Base-by-base conservation (phyloP, 2,888 invertebrate species). In the Leptarthrus brevirostris region DNA sequence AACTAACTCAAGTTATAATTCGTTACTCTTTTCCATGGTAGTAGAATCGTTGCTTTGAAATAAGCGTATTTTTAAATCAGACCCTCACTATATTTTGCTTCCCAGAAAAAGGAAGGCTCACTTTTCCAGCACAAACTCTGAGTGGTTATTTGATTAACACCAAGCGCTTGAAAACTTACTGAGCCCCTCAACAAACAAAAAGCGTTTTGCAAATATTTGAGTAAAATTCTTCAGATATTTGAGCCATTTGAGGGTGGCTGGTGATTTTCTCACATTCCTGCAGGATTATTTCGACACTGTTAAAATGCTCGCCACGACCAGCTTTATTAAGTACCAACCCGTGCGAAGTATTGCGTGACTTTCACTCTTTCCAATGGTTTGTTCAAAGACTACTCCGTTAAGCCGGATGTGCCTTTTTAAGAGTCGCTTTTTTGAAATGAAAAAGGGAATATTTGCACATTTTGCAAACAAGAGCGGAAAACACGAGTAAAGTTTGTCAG, bases 121-220 rank as follows among this genome's bases (percentile, higher is more conserved):
- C 36, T 10, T 12, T 3, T 26, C 8, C 18, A 16, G 34, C 20
- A 34, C 36, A 0, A 40, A 36, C 10, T 18, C 30, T 12, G n/a
- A 12, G 3, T 40, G 58, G 36, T 58, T 58, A 58, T 58, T 58
- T 58, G 58, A 58, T 58, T 58, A 58, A 58, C 58, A 58, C 58
- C 58, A 34, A 12, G 34, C 36, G 18, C 36, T 34, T 36, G 36
- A 16, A 34, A 58, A 58, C 36, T 58, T 58, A 36, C n/a, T 34
- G 24, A 16, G 34, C 36, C 58, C 36, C 36, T 34, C 58, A 58
- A 36, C 36, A 58, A 20, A 36, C 58, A 36, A n/a, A n/a, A 16
- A 58, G 34, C 36, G 58, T 36, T 58, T 20, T 58, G 58, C 20
- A 58, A 58, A 58, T 58, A 58, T 58, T 58, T 58, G 58, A 20